Percentiles rank a stretch among this genome's conserved stretches.
These are phyloP conservation scores for Dryoscopus gambensis DNA, from an alignment of 2,113 vertebrate genomes.

Conservation along the genomic window DNA sequence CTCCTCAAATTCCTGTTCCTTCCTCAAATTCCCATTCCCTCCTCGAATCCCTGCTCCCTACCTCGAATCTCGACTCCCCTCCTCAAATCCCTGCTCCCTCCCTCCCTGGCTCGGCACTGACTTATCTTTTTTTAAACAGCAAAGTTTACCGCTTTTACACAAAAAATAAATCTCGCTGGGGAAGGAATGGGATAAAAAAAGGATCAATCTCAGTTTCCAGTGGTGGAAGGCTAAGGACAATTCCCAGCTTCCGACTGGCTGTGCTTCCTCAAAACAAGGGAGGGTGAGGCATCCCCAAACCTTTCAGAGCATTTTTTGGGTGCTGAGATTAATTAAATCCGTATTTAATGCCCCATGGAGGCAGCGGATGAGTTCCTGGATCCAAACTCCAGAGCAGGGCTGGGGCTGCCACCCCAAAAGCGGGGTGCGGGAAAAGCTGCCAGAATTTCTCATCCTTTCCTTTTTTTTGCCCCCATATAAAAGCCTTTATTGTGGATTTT, in stretches of 20 bases:
- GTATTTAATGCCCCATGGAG: fast-evolving
- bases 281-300: neutral
- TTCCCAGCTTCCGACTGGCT: neutral
- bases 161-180: neutral
- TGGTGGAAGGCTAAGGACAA: neutral
- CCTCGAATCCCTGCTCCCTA: neutral
- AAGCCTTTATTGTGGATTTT: neutral
- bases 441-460: neutral
- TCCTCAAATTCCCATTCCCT: neutral
- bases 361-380: neutral
- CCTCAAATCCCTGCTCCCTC: neutral
- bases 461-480: neutral
- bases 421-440: neutral
- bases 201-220: neutral
- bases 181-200: too few relatives aligned
- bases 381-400: neutral
- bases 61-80: neutral
- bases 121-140: neutral
- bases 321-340: neutral
- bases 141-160: neutral
- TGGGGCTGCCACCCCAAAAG: neutral
- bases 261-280: neutral
- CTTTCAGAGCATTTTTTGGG: neutral
- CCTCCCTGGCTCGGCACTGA: neutral
- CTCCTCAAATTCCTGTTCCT: neutral